phyloP scores from a whole-genome alignment of 2,888 invertebrate species.

The Encarsia formosa region DNA sequence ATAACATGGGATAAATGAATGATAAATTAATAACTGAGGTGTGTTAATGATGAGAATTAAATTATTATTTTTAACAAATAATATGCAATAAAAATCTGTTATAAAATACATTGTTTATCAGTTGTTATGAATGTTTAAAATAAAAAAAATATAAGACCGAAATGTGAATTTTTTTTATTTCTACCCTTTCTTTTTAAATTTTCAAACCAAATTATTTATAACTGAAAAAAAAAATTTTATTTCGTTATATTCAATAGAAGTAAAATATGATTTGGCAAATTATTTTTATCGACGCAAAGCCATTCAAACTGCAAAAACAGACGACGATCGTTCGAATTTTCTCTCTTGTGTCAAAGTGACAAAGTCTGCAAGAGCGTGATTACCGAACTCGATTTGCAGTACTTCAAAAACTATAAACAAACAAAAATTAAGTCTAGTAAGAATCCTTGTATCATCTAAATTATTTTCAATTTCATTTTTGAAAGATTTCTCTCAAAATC shows the following conservation, averaged over 20 bases:
- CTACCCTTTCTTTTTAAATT: too few relatives aligned
- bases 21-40: too few relatives aligned
- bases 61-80: constrained; percentile 13
- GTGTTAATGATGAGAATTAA: constrained; percentile 4
- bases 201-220: too few relatives aligned
- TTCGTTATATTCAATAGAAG: too few relatives aligned
- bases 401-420: background rate
- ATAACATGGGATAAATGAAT: too few relatives aligned
- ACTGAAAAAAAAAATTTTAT: background rate
- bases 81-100: constrained; percentile 14
- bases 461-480: background rate
- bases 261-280: too few relatives aligned
- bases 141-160: constrained; percentile 14
- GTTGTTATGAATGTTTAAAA: constrained; percentile 22
- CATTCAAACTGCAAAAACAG: too few relatives aligned
- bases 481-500: background rate
- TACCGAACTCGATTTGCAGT: constrained; percentile 3
- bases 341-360: background rate
- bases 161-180: too few relatives aligned
- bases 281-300: too few relatives aligned
- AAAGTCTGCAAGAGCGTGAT: constrained; percentile 12
- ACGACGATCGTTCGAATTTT: constrained; percentile 12
- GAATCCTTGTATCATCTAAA: background rate
- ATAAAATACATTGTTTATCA: constrained; percentile 11
- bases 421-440: background rate